Conservation (phyloP, 2,113 vertebrate genomes). For the Rynchops niger region DNA sequence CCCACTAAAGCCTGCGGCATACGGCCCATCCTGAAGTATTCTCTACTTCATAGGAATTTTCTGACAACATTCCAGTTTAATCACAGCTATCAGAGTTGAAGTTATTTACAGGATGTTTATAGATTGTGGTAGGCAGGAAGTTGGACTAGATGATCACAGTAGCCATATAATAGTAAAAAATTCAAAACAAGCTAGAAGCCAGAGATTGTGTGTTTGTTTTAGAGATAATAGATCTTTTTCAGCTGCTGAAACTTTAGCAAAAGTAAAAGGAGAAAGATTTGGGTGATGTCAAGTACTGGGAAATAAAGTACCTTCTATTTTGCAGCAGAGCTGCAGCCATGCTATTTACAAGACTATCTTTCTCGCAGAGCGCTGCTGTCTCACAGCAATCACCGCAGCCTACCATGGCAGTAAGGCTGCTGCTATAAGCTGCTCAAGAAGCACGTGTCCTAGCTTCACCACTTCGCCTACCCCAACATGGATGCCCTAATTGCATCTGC, state of each 20-base stretch:
- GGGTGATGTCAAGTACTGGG: not conserved
- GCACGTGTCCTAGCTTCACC: not conserved
- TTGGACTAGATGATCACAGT: slow-evolving; percentile 44
- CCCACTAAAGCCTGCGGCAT: accelerated
- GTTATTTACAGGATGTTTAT: slow-evolving; percentile 70
- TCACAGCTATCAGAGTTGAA: slow-evolving; percentile 22
- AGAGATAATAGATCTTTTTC: slow-evolving; percentile 38
- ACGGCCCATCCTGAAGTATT: not conserved
- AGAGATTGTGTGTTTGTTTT: slow-evolving; percentile 34
- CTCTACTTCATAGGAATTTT: not conserved
- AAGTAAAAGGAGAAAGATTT: not conserved
- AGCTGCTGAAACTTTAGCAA: not conserved
- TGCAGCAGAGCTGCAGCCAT: not conserved
- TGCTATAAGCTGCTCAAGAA: not conserved
- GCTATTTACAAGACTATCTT: not conserved
- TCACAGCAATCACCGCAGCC: not conserved
- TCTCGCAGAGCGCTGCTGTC: not conserved
- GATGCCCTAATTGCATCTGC: not conserved
- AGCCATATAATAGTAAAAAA: slow-evolving; percentile 30
- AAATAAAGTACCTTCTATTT: not conserved
- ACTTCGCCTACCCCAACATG: not conserved
- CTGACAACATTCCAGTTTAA: slow-evolving; percentile 46
- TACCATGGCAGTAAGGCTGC: not conserved
- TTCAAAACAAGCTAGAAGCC: slow-evolving; percentile 59
- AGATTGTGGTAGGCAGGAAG: slow-evolving; percentile 24